Evolutionary conservation across 2,888 invertebrate genomes (phyloP), one percentile per base, ranked within the genome.

Genomic region (Himalopsyche tibetana): DNA sequence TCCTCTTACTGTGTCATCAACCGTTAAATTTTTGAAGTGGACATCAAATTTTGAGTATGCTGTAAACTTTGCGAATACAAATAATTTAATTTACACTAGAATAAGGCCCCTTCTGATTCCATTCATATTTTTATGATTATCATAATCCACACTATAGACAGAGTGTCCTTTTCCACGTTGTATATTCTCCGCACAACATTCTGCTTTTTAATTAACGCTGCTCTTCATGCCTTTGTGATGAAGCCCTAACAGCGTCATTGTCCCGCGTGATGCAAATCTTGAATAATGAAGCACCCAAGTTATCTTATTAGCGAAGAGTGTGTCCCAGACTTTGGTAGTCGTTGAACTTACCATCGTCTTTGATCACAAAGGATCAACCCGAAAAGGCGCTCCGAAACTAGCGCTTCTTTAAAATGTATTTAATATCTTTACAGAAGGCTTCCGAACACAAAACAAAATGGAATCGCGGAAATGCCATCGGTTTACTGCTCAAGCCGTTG

Each of bases 261-360:
- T 87, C 82, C 56, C 40, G 80, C 81, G 74, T 42, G 82, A 56
- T 85, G 85, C 84, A 84, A 80, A 83, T 82, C 82, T 84, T 86
- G 83, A 83, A 86, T 88, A 86, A 88, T 83, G 85, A 85, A 88
- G 87, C 82, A 84, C 79, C 83, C 83, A 42, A 83, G 87, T 88
- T 85, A 88, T 88, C 86, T 83, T 86, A 86, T 88, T 84, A 83
- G 86, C 82, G 74, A 63, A 74, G 74, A 51, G 69, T 85, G 19
- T 85, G 74, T 85, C 63, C 82, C 84, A 63, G 38, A 81, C 81
- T 84, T 81, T 63, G 56, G 84, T 63, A 81, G 84, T 63, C 84
- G 84, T 84, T 81, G 55, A 42, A 40, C 63, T 84, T 63, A 19
- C 56, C 56, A 84, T 45, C 51, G 42, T 19, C 69, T 83, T 63